Evolutionary conservation across 2,797 vertebrate genomes (phyloP), one percentile per base, ranked within the genome.

Genomic region (Botia almorhae): DNA sequence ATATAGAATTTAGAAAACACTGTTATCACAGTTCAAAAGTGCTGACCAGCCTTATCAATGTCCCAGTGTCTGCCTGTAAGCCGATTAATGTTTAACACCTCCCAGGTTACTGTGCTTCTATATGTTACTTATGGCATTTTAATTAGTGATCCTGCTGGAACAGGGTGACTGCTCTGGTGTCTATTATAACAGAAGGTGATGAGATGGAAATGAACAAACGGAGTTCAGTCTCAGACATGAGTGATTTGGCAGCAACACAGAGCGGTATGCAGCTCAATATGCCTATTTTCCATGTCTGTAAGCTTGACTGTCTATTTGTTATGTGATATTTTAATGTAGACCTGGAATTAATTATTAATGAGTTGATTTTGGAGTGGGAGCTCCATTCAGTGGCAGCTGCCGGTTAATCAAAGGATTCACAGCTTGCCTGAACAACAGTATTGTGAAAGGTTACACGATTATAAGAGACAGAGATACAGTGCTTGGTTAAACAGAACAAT

Each of bases 291-390:
- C 33, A 81, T 74, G 51, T 81, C 50, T 43, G 36, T 74, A 50
- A 48, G 7, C 29, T 72, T 17, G 43, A 72, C 19, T 56, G 81
- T 43, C 64, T 39, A 71, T 77, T 63, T 76, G 12, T 74, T 65
- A 23, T 70, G 50, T 72, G 26, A 48, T 61, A 17, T 50, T 76
- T 81, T 81, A 50, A 75, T 85, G 82, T 81, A 81, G 19, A 73
- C 17, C 19, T 55, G 2, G 23, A 69, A 72, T 81, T 78, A 72
- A 86, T 85, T 78, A 81, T 84, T 78, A 89, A 89, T 89, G 78
- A 83, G 81, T 36, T 46, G 19, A 69, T 86, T 84, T 87, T 86
- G 69, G 21, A 63, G 69, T 33, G 7, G 26, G 55, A 14, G 19
- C 63, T 26, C 56, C 51, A 46, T 63, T 39, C 19, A 56, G 61